Evolutionary conservation across 2,113 vertebrate species (phyloP).

Genomic region (Sceloporus undulatus): DNA sequence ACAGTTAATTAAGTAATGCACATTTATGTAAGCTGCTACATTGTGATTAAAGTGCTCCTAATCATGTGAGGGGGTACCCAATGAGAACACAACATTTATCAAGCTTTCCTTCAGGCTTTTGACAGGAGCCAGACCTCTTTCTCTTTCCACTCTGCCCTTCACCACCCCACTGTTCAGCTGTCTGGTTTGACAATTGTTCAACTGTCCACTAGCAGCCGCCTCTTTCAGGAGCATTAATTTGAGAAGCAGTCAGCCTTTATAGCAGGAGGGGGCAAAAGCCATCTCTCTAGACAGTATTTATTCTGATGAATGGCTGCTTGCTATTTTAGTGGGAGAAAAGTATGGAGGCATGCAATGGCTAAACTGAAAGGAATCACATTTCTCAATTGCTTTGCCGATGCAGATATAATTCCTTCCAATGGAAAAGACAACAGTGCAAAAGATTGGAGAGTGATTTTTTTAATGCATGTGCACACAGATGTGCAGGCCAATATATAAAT

Average conservation of each 20-base stretch:
- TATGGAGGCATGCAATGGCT: fast-evolving
- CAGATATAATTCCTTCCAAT: constrained; percentile 21
- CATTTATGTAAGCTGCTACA: background rate
- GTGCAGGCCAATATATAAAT: background rate
- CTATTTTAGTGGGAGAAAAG: background rate
- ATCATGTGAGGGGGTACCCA: background rate
- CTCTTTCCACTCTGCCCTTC: fast-evolving
- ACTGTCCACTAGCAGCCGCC: background rate
- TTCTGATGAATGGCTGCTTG: background rate
- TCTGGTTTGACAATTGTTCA: background rate
- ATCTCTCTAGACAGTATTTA: background rate
- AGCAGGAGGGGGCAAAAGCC: background rate
- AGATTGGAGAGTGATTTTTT: constrained; percentile 17
- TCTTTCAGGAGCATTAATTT: background rate
- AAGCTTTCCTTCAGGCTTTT: background rate
- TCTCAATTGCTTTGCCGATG: background rate
- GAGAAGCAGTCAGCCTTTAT: background rate
- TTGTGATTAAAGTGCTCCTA: background rate
- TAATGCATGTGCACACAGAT: background rate
- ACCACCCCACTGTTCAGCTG: fast-evolving
- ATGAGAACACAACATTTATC: background rate
- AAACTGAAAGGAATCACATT: background rate
- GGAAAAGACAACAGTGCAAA: constrained; percentile 33
- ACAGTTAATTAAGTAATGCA: fast-evolving
- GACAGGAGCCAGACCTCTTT: background rate